Evolutionary conservation across 2,113 vertebrate species (phyloP).

Genomic region (Urocitellus parryii): DNA sequence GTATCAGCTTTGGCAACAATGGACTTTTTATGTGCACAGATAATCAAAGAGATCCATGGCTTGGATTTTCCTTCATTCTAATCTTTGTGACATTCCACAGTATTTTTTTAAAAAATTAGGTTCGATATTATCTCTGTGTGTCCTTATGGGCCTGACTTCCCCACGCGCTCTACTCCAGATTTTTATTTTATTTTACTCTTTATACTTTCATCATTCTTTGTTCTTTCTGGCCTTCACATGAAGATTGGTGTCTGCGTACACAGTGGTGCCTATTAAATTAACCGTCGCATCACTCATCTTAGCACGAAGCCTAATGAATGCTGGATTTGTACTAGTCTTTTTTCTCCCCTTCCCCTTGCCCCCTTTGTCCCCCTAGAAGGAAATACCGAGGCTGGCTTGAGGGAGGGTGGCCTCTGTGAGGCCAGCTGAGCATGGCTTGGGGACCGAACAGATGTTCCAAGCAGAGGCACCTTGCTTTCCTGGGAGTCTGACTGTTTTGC

Average conservation of each 20-base stretch:
- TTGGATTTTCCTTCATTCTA: neutral
- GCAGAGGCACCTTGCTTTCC: constrained; percentile 71
- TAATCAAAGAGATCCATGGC: neutral
- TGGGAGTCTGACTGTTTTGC: constrained; percentile 61
- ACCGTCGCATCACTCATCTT: neutral
- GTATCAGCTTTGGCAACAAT: neutral
- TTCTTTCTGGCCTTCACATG: neutral
- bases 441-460: constrained; percentile 70
- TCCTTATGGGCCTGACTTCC: neutral
- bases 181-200: neutral
- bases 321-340: neutral
- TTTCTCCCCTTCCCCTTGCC: neutral
- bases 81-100: neutral
- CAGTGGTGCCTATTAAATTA: neutral
- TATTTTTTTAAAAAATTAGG: neutral
- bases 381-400: neutral
- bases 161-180: neutral
- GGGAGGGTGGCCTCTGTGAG: constrained; percentile 18
- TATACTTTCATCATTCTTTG: neutral
- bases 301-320: neutral
- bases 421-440: neutral
- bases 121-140: neutral
- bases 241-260: neutral
- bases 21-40: neutral
- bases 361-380: neutral